These are phyloP conservation scores for Pampusana beccarii DNA, from an alignment of 2,113 vertebrate species.

Conservation along the genomic window DNA sequence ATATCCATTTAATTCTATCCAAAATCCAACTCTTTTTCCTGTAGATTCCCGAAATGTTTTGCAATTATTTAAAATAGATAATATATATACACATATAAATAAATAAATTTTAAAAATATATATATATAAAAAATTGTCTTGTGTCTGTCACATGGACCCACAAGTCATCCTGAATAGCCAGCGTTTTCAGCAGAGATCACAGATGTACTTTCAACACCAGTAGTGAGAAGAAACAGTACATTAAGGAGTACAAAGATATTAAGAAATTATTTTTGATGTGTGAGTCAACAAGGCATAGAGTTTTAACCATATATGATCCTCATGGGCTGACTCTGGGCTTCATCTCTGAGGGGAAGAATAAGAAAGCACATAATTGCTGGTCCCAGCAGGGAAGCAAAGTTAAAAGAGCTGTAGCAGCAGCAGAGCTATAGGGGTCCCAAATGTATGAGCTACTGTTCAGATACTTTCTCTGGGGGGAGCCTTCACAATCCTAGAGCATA, in stretches of 20 bases:
- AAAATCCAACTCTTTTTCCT: not conserved
- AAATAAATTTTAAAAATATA: too few relatives aligned
- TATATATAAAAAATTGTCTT: not conserved
- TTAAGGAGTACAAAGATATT: not conserved
- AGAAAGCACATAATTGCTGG: not conserved
- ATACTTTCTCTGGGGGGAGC: not conserved
- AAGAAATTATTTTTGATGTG: not conserved
- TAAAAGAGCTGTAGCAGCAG: not conserved
- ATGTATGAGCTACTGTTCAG: not conserved
- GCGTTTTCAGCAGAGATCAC: not conserved
- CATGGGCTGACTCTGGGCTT: not conserved
- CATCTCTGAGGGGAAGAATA: not conserved
- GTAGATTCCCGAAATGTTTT: not conserved
- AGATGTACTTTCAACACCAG: not conserved
- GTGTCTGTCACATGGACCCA: not conserved
- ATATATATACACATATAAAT: too few relatives aligned
- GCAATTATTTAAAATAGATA: not conserved
- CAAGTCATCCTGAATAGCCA: not conserved
- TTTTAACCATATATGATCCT: not conserved
- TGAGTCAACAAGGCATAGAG: slow-evolving; percentile 3
- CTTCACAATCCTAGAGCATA: not conserved
- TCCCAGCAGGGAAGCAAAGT: not conserved
- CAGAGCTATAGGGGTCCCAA: not conserved
- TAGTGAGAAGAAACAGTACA: slow-evolving; percentile 35
- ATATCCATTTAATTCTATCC: not conserved